Evolutionary conservation across 2,888 invertebrate genomes (phyloP).

Genomic region (Thalpophila matura): DNA sequence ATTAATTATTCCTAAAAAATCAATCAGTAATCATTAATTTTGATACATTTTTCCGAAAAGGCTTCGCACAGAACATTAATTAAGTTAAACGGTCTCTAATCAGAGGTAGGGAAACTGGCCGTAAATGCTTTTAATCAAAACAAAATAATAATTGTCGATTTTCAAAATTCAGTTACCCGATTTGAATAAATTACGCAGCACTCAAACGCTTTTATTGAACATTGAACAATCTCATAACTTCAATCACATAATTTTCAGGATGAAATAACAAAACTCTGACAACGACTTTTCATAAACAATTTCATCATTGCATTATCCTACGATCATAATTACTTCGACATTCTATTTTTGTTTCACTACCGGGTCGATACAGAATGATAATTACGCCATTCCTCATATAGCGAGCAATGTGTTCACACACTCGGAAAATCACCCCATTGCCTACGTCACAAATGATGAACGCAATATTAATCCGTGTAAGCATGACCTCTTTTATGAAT

Average conservation of each 20-base stretch:
- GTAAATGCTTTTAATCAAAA: constrained; percentile 7
- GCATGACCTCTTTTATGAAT: constrained; percentile 65
- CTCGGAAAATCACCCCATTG: constrained; percentile 61
- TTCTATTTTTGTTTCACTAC: constrained; percentile 41
- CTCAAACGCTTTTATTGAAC: constrained; percentile 14
- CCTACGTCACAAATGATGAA: constrained; percentile 60
- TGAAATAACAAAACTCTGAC: constrained; percentile 19
- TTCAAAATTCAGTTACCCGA: constrained; percentile 16
- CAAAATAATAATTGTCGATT: constrained; percentile 10
- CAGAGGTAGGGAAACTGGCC: too few species aligned
- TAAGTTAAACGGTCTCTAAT: too few species aligned
- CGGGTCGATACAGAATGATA: constrained; percentile 25
- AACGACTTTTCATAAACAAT: constrained; percentile 13
- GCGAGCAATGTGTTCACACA: constrained; percentile 57
- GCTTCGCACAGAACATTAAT: too few species aligned
- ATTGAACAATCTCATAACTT: constrained; percentile 20
- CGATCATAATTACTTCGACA: constrained; percentile 7
- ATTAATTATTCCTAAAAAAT: too few species aligned
- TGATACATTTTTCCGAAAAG: too few species aligned
- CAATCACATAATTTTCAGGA: constrained; percentile 14
- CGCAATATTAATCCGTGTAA: constrained; percentile 62
- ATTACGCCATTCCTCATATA: constrained; percentile 52
- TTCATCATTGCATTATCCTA: background rate
- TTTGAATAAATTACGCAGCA: constrained; percentile 20
- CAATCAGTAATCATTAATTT: too few species aligned